Conservation (phyloP, 2,888 invertebrate species). For the Endomychus coccineus region DNA sequence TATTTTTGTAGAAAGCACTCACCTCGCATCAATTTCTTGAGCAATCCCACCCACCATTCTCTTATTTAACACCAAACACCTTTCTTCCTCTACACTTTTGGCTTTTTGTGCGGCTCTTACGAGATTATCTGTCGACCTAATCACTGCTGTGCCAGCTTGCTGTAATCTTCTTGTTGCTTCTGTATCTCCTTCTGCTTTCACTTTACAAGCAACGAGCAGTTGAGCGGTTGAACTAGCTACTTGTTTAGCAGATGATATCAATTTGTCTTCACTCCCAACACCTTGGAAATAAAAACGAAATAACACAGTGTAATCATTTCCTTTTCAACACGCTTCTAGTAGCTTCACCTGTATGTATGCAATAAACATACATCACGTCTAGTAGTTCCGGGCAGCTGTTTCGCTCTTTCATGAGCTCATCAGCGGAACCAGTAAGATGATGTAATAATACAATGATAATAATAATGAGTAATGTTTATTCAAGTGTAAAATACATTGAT, state of each 20-base stretch:
- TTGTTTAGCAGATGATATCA: slow-evolving; percentile 93
- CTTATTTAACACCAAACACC: slow-evolving; percentile 81
- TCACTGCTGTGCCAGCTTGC: slow-evolving; percentile 93
- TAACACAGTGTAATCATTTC: too few species aligned
- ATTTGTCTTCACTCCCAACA: slow-evolving; percentile 85
- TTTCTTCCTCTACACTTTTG: slow-evolving; percentile 84
- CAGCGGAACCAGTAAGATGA: too few species aligned
- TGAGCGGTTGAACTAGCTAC: slow-evolving; percentile 98
- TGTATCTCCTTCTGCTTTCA: slow-evolving; percentile 94
- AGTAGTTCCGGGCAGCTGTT: too few species aligned
- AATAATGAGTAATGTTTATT: too few species aligned
- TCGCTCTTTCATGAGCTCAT: too few species aligned
- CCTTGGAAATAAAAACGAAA: too few species aligned
- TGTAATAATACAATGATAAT: too few species aligned
- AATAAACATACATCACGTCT: too few species aligned
- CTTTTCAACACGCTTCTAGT: too few species aligned
- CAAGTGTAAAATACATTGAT: too few species aligned
- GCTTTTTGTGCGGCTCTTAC: slow-evolving; percentile 92
- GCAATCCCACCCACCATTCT: slow-evolving; percentile 96
- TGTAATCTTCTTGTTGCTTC: slow-evolving; percentile 87
- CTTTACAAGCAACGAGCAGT: slow-evolving; percentile 95
- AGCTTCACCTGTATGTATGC: too few species aligned
- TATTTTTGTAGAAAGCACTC: slow-evolving; percentile 10
- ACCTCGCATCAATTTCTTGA: slow-evolving; percentile 87
- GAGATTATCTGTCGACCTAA: slow-evolving; percentile 94